Evolutionary conservation across 2,888 invertebrate species (phyloP), one percentile per base, ranked within the genome.

Genomic region (Sceliomorpha sp.): DNA sequence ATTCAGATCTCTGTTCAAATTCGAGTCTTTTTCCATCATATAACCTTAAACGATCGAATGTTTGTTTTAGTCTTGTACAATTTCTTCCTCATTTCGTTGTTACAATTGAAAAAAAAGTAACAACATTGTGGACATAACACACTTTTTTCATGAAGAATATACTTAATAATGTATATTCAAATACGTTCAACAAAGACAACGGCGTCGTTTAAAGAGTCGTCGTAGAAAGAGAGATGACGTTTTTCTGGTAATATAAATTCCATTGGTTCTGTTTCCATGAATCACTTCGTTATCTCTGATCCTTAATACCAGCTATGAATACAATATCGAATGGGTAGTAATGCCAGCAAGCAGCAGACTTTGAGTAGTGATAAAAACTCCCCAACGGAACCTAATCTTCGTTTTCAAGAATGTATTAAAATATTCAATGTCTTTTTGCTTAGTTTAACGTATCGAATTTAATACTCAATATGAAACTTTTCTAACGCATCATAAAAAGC

Each of bases 231-330:
- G n/a, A n/a, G n/a, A n/a, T n/a, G n/a, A n/a, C n/a, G n/a, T n/a
- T 78, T 77, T 76, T 71, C 73, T 72, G 69, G 56, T 64, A 73
- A 80, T 80, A 75, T 53, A 72, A 80, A 80, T 79, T 79, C 76
- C 59, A 64, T 24, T 72, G 50, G 70, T 64, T 47, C 45, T 55
- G 42, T 48, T 67, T 37, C 40, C 70, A 76, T 81, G 72, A 76
- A 80, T 78, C 80, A 76, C 62, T 64, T 31, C 39, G 70, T 74
- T 79, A 81, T 79, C 77, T 64, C 56, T 12, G 69, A 74, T 76
- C 73, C 29, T 79, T 78, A 76, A 72, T 70, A 73, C 76, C 56
- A 72, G 75, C 79, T 79, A 81, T 82, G 82, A 84, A 84, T 82
- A 79, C 75, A 74, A 79, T 80, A 78, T 80, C 76, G 76, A 80